A percentile compares a stretch with the other conserved stretches of the same genome.
Conservation (phyloP, 2,888 invertebrate species). For the Cataglyphis altisquamis region DNA sequence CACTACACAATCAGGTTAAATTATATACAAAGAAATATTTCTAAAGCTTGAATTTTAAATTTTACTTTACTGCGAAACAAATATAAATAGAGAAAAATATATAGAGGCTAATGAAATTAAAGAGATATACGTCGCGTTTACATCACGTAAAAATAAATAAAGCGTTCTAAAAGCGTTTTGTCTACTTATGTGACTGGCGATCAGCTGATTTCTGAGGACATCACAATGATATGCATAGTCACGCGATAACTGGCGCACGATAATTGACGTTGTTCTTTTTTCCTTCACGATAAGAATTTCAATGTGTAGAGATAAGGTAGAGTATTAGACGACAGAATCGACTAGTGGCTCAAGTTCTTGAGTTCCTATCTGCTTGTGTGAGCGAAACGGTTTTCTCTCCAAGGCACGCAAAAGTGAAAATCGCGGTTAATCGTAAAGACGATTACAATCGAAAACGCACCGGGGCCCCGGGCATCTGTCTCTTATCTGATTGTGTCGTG, state of each 20-base stretch:
- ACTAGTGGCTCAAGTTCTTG: slow-evolving; percentile 40
- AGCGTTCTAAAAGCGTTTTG: not conserved
- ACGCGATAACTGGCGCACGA: slow-evolving; percentile 55
- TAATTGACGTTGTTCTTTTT: slow-evolving; percentile 61
- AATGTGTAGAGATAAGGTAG: slow-evolving; percentile 58
- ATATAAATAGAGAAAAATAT: not conserved
- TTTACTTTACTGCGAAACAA: not conserved
- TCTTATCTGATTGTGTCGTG: slow-evolving; percentile 12
- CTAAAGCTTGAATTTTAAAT: not conserved
- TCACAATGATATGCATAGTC: slow-evolving; percentile 60
- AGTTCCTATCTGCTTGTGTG: slow-evolving; percentile 23
- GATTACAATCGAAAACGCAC: slow-evolving; percentile 51
- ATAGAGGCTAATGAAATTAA: not conserved
- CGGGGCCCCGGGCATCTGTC: slow-evolving; percentile 33
- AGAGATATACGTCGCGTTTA: not conserved
- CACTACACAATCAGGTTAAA: not conserved
- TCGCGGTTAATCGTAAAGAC: slow-evolving; percentile 56
- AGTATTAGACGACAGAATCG: slow-evolving; percentile 42
- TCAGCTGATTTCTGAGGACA: slow-evolving; percentile 41
- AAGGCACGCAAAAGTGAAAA: slow-evolving; percentile 72
- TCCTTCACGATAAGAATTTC: slow-evolving; percentile 58
- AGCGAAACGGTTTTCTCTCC: slow-evolving; percentile 47
- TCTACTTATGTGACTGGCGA: not conserved
- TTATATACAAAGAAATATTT: not conserved
- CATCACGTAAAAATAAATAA: not conserved